Base-by-base conservation (phyloP, 2,797 vertebrate genomes). In the Sciurus vulgaris region DNA sequence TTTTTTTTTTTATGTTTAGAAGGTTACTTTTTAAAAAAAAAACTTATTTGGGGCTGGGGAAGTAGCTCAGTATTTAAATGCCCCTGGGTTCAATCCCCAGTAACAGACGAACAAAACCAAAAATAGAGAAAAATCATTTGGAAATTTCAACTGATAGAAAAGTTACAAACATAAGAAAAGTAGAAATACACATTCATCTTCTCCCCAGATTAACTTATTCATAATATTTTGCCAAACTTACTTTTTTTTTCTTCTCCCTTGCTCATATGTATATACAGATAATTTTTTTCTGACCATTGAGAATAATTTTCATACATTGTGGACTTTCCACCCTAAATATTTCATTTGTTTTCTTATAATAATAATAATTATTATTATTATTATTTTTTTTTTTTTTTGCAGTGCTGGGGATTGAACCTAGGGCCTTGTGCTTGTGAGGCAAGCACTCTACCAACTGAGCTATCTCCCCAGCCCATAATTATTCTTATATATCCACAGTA, bases 401-500 rank as follows among this genome's bases (percentile, higher is more conserved):
- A n/a, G n/a, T n/a, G n/a, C n/a, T n/a, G n/a, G n/a, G n/a, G n/a
- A n/a, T n/a, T n/a, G n/a, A n/a, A n/a, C n/a, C n/a, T n/a, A n/a
- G n/a, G n/a, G n/a, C n/a, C n/a, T n/a, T n/a, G n/a, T n/a, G n/a
- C n/a, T n/a, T n/a, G n/a, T n/a, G n/a, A n/a, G n/a, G n/a, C n/a
- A n/a, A n/a, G n/a, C n/a, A n/a, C n/a, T n/a, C n/a, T n/a, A n/a
- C n/a, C n/a, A n/a, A n/a, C n/a, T n/a, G n/a, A n/a, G n/a, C n/a
- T n/a, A n/a, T n/a, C n/a, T n/a, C n/a, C n/a, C n/a, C n/a, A n/a
- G n/a, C n/a, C 82, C 30, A 73, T 38, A 85, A 59, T 65, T 79
- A 83, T 91, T 89, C 20, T 85, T 93, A 73, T 13, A 20, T 78
- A 67, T 79, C 74, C 38, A 79, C 11, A 65, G 24, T 92, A 65